Percentiles rank a stretch among this genome's conserved stretches.
Conservation (phyloP, 2,113 vertebrate genomes). For the Symphodus melops region DNA sequence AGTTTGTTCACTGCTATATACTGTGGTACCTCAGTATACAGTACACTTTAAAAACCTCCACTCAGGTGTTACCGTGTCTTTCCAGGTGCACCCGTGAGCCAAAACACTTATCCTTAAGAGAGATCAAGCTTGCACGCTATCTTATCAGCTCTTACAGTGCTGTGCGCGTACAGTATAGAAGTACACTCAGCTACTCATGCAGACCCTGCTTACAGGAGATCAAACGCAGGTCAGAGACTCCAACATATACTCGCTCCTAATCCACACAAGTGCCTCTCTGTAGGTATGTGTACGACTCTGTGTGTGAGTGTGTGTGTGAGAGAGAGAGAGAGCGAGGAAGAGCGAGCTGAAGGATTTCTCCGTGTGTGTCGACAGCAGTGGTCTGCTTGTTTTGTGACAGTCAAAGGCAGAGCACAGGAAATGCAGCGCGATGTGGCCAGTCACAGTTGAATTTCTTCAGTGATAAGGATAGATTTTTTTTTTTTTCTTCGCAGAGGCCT, state of each 20-base stretch:
- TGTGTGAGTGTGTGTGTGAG: slow-evolving; percentile 30
- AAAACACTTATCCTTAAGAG: slow-evolving; percentile 76
- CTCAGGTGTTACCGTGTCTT: slow-evolving; percentile 68
- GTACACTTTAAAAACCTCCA: slow-evolving; percentile 63
- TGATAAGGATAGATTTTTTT: slow-evolving; percentile 77
- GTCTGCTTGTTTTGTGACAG: slow-evolving; percentile 75
- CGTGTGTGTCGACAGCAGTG: slow-evolving; percentile 49
- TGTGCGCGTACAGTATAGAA: slow-evolving; percentile 62
- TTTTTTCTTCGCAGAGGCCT: slow-evolving; percentile 28
- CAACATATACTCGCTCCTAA: slow-evolving; percentile 66
- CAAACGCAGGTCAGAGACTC: slow-evolving; percentile 72
- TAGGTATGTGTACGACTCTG: slow-evolving; percentile 1
- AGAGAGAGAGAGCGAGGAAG: slow-evolving; percentile 17
- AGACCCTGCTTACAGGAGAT: slow-evolving; percentile 67
- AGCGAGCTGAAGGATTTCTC: slow-evolving; percentile 23
- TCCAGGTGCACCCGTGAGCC: slow-evolving; percentile 66
- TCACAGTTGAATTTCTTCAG: slow-evolving; percentile 72
- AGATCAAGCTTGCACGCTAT: slow-evolving; percentile 76
- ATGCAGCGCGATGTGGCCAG: slow-evolving; percentile 65
- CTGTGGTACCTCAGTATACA: slow-evolving; percentile 33
- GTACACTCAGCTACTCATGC: slow-evolving; percentile 73
- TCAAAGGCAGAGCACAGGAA: slow-evolving; percentile 68
- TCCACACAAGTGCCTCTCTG: slow-evolving; percentile 61
- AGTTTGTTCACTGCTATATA: slow-evolving; percentile 48
- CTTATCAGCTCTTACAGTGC: slow-evolving; percentile 76